Base-by-base conservation (phyloP, 2,888 invertebrate genomes). In the Cactoblastis cactorum region DNA sequence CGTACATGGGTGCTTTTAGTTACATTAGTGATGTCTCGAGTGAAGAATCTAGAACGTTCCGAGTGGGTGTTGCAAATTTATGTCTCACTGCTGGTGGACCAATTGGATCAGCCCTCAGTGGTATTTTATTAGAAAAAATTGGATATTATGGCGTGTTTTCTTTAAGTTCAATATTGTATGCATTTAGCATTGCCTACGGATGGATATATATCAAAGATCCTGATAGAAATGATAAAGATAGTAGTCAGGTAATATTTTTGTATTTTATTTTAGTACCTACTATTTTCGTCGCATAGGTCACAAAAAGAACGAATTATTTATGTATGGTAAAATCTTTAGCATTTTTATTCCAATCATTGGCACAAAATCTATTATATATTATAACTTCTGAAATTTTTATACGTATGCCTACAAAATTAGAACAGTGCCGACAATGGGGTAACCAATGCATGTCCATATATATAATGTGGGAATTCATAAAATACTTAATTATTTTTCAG, bases 1-100 rank as follows among this genome's bases (percentile, higher is more conserved):
- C 87, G 17, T 90, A 90, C 51, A 88, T 91, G 85, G 91, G 91
- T 33, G 82, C 91, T 39, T 91, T 92, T 78, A 91, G 91, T 54
- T 93, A 92, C 59, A 87, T 93, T 0, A 88, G 92, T 65, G 91
- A 92, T 53, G 77, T 91, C 41, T 90, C 92, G 2, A 83, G 81
- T 59, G 81, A 86, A 17, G 88, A 91, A 51, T 77, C 88, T 0
- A 88, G 92, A 63, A 93, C 93, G 0, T 81, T 91, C 47, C 74
- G 93, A 59, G 89, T 93, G 4, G 92, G 92, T 2, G 78, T 93
- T n/a, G 82, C 83, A 0, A 86, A 85, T 54, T 65, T 88, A 37
- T 87, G 87, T 56, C 58, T 85, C 11, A 85, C 86, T 1, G 81
- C 80, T 2, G 88, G 86, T 1, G 73, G 74, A 0, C 87, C 87